Evolutionary conservation across 2,888 invertebrate genomes (phyloP).

Genomic region (Sphecodes monilicornis): DNA sequence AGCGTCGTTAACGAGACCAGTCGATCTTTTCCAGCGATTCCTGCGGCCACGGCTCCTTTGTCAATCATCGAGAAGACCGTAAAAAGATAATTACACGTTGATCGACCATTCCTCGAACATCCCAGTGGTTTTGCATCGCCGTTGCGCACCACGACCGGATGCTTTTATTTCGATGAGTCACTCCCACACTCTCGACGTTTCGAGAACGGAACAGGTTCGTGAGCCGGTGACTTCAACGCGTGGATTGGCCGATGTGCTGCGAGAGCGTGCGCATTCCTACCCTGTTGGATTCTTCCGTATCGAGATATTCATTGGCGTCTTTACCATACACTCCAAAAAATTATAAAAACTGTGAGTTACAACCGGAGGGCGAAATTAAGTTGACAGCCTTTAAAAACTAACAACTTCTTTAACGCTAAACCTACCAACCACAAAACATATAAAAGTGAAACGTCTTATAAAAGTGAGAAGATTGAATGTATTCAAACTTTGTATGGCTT

Average conservation of each 20-base stretch:
- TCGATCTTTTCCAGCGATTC: constrained; percentile 32
- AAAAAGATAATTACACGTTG: constrained; percentile 56
- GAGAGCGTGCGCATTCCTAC: neutral
- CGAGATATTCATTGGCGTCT: neutral
- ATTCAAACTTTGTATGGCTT: no score
- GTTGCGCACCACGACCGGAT: constrained; percentile 17
- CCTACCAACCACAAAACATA: no score
- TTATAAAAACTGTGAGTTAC: no score
- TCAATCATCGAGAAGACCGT: constrained; percentile 43
- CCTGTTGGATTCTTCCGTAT: neutral
- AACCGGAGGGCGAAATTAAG: no score
- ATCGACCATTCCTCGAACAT: constrained; percentile 46
- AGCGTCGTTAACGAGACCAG: constrained; percentile 19
- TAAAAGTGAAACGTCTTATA: no score
- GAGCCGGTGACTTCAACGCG: constrained; percentile 29
- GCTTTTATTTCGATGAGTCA: constrained; percentile 57
- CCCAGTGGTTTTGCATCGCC: constrained; percentile 43
- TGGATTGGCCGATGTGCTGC: neutral
- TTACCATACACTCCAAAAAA: neutral
- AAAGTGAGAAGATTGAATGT: no score
- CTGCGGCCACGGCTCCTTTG: constrained; percentile 35
- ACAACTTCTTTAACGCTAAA: no score
- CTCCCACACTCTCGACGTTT: constrained; percentile 41
- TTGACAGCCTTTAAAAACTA: no score
- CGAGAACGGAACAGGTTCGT: constrained; percentile 53